Base-by-base conservation (phyloP, 2,888 invertebrate genomes). In the Acronicta alni region DNA sequence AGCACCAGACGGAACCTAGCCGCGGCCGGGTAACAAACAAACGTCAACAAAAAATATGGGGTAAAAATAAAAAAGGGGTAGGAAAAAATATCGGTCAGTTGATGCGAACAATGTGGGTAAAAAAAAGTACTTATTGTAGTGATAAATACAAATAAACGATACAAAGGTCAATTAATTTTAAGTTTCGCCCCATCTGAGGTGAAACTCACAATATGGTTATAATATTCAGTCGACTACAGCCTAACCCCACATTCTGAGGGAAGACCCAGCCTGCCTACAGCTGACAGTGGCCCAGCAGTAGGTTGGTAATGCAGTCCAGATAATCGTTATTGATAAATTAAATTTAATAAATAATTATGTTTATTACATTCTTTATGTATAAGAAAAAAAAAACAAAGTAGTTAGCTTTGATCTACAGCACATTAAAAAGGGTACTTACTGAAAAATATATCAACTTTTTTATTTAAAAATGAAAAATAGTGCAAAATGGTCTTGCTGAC, bases 1-100 rank as follows among this genome's bases (percentile, higher is more conserved):
- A 90, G 81, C 88, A 88, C 91, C 89, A 93, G 78, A 84, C 89
- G 83, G 84, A 93, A 93, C 88, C 93, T 93, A 75, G 72, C 61
- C 70, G 20, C 85, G 77, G 77, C 76, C 77, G 72, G 73, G 57
- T 70, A 71, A 66, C 69, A 74, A 54, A 74, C 52, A 55, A 67
- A 79, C 64, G 70, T 66, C 66, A 73, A 79, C 73, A 61, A 61
- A 75, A 56, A 67, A 72, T 67, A 48, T n/a, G 47, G 69, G 67
- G 54, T 44, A 56, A 35, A 70, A 62, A 61, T 54, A 55, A 66
- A 54, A 58, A 26, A 2, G 32, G 62, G 30, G 20, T n/a, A 8
- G 16, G 30, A 12, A 12, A 30, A 30, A 30, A 30, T 12, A 61
- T 12, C 30, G 64, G 63, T 63, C 48, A 68, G 37, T 45, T 48